Evolutionary conservation across 2,113 vertebrate genomes (phyloP).

Genomic region (Astatotilapia flaviijosephi): DNA sequence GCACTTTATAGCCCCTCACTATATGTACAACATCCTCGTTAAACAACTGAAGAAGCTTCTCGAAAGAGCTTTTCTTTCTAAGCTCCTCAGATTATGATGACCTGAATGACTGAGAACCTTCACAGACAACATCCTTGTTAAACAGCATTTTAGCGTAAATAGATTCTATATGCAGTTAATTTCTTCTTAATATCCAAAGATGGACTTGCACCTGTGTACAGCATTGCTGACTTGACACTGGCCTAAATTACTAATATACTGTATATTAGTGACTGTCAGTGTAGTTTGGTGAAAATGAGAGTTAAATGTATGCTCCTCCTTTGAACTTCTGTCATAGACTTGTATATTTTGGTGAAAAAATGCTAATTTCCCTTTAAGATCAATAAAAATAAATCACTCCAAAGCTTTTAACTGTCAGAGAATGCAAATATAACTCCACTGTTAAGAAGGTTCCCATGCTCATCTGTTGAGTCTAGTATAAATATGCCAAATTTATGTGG

Average conservation of each 20-base stretch:
- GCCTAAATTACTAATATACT: neutral
- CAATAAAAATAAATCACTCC: neutral
- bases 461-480: neutral
- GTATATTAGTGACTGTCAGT: neutral
- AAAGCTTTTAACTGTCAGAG: neutral
- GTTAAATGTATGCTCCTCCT: neutral
- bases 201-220: neutral
- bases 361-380: neutral
- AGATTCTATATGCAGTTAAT: neutral
- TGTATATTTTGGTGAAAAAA: neutral
- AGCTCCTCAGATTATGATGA: neutral
- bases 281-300: neutral
- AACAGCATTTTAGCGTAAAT: neutral
- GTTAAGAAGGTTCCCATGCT: neutral
- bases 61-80: no score
- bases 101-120: neutral
- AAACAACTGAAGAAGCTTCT: neutral
- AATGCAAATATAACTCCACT: neutral
- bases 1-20: neutral
- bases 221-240: neutral
- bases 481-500: neutral
- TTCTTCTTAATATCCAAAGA: neutral
- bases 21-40: neutral
- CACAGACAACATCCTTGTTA: neutral
- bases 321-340: neutral